phyloP scores from a whole-genome alignment of 1,140 invertebrate species.

The Atta texana region DNA sequence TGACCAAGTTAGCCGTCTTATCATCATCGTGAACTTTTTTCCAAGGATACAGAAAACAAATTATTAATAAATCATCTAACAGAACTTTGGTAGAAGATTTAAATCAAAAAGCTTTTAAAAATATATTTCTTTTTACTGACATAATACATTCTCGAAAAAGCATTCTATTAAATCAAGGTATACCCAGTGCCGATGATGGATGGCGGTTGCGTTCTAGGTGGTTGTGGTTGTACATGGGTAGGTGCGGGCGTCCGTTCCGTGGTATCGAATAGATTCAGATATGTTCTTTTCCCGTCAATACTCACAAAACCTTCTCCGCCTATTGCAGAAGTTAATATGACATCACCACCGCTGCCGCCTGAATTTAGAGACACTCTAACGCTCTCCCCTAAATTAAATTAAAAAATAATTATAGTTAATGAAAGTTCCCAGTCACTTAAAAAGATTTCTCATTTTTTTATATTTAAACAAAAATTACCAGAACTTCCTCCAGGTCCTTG shows the following conservation, averaged over 20 bases:
- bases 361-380: slow-evolving; percentile 84
- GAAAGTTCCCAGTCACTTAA: not conserved
- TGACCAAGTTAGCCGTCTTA: not conserved
- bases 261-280: slow-evolving; percentile 93
- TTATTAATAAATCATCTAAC: not conserved
- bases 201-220: slow-evolving; percentile 79
- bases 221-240: slow-evolving; percentile 76
- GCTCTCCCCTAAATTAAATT: slow-evolving; percentile 72
- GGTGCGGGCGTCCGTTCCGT: slow-evolving; percentile 76
- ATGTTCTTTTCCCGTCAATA: slow-evolving; percentile 96
- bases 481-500: slow-evolving; percentile 91
- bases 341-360: slow-evolving; percentile 83
- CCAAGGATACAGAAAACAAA: not conserved
- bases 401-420: not conserved
- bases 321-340: slow-evolving; percentile 92
- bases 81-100: not conserved
- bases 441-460: not conserved
- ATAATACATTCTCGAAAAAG: not conserved
- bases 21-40: not conserved
- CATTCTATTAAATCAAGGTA: slow-evolving; percentile 68
- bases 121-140: not conserved
- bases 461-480: slow-evolving; percentile 68
- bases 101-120: not conserved
- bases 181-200: slow-evolving; percentile 86
- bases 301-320: slow-evolving; percentile 95